Evolutionary conservation across 1,140 invertebrate genomes (phyloP), one percentile per base, ranked within the genome.

Genomic region (Panagrolaimus sp.): DNA sequence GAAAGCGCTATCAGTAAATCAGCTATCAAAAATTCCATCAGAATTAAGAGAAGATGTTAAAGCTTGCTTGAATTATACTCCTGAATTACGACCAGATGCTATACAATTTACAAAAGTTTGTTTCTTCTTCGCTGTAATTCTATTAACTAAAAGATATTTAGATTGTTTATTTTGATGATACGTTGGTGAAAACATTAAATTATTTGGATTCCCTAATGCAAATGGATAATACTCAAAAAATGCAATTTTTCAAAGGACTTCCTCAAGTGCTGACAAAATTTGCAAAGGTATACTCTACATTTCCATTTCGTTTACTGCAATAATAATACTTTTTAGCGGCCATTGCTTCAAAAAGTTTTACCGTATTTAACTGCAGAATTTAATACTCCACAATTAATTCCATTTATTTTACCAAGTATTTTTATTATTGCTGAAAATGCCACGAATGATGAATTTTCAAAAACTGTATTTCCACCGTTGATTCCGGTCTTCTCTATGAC

Each of bases 191-290:
- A 86, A 95, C 93, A 0, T 85, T 98, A 0, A 93, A 91, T 80
- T 96, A 96, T 84, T 85, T 98, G 65, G 95, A 98, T 83, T 92
- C 92, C 7, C 83, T 97, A 45, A 95, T 96, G 77, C 94, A 97
- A 87, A 93, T 92, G 90, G 94, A 98, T 82, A 97, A 97, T 85
- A 85, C 96, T n/a, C 92, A 96, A 83, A 97, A 96, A 82, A 95
- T 93, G 1, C 92, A 96, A 81, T 97, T 97, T 85, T 98, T 94
- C 81, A 96, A 96, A 86, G 91, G 91, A 13, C 85, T 97, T 31
- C 91, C 92, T 5, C 89, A 93, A 82, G 88, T 96, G 57, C 87
- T 97, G 70, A 88, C 89, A 9, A 91, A 92, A 82, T 86, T 97
- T 78, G 63, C 67, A 5, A 92, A 86, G 82, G 86, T 66, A 69